Base-by-base conservation (phyloP, 2,113 vertebrate genomes). In the Lepisosteus oculatus region DNA sequence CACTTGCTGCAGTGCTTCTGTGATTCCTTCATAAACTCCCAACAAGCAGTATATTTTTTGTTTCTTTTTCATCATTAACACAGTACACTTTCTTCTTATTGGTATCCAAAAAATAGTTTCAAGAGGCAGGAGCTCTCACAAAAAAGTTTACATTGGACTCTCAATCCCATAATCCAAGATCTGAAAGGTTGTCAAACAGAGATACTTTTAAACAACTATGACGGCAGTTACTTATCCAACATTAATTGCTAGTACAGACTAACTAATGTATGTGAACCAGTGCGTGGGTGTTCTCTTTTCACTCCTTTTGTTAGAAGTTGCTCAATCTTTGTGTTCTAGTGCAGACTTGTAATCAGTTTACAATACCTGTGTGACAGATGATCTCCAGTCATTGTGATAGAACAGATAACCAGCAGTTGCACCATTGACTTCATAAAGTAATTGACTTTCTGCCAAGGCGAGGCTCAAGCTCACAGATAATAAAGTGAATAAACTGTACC, bases 391-490 rank as follows among this genome's bases (percentile, higher is more conserved):
- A 51, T 41, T 8, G 45, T 7, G 6, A 51, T 47, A 47, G 45
- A 29, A 17, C 29, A n/a, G 43, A 14, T 63, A 55, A 42, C 8
- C 47, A 51, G 47, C 47, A 51, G 47, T 51, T 51, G 47, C 9
- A 51, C 47, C 47, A 51, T 14, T 43, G 55, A 63, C 68, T 57
- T 65, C 68, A 69, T 73, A 54, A 72, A 8, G 64, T 73, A 67
- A 76, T 66, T 76, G 75, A 76, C 70, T 68, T 61, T 55, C 55
- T 70, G 61, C 67, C 71, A 70, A 47, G 55, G n/a, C 45, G 43
- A 73, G 55, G 47, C 41, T 65, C 67, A 66, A 1, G 1, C 29
- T 29, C 29, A 2, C 29, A 29, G 29, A 29, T 29, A 29, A 29
- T 29, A 29, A 76, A 61, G 67, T 43, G 69, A 76, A 70, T 69